A percentile compares a stretch with the other conserved stretches of the same genome.
These are phyloP conservation scores for Tetramorium alpestre DNA, from an alignment of 1,140 invertebrate species.

Conservation along the genomic window DNA sequence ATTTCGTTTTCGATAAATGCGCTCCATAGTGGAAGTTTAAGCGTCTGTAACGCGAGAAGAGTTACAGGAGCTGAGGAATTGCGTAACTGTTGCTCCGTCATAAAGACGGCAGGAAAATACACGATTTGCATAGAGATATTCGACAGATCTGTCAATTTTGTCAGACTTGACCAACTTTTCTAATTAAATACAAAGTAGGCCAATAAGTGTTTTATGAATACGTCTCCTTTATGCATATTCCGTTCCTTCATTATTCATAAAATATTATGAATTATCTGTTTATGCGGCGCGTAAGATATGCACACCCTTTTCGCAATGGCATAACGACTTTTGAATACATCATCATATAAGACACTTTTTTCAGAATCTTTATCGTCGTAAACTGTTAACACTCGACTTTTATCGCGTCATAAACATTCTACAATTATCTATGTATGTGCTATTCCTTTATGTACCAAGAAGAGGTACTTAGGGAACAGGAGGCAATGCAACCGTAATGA, in stretches of 20 bases:
- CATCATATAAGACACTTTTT: not conserved
- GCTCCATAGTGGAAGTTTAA: not conserved
- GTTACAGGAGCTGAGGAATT: not conserved
- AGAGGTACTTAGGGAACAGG: not conserved
- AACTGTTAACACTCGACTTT: slow-evolving; percentile 30
- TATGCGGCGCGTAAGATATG: not conserved
- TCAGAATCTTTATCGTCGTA: slow-evolving; percentile 4
- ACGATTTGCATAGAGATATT: not conserved
- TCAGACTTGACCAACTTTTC: not conserved
- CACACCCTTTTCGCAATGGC: slow-evolving; percentile 23
- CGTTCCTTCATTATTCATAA: slow-evolving; percentile 1
- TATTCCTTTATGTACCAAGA: not conserved
- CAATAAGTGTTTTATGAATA: not conserved
- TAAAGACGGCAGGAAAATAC: not conserved
- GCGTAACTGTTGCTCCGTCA: not conserved
- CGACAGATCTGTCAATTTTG: not conserved
- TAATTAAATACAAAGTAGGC: slow-evolving; percentile 7
- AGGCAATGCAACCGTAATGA: slow-evolving; percentile 11
- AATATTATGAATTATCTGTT: slow-evolving; percentile 3
- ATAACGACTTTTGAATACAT: slow-evolving; percentile 10
- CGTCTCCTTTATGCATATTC: not conserved
- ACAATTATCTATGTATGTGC: slow-evolving; percentile 28
- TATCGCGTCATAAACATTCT: slow-evolving; percentile 19
- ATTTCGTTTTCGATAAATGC: slow-evolving; percentile 23
- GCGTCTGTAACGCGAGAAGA: not conserved